These are phyloP conservation scores for Leptinotarsa haldemani DNA, from an alignment of 2,888 invertebrate genomes.

Conservation along the genomic window DNA sequence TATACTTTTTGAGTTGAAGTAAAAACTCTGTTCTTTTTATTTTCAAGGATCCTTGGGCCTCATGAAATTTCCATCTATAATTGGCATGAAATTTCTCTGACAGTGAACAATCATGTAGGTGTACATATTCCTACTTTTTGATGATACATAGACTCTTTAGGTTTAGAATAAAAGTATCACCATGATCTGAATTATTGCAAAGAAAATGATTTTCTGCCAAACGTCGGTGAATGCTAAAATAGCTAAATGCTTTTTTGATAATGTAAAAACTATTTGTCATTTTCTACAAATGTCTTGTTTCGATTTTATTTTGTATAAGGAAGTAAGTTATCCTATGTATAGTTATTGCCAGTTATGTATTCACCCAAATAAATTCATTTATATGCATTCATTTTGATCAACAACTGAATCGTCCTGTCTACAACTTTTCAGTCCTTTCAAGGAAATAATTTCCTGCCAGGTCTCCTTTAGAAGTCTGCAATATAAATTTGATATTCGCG, in stretches of 20 bases:
- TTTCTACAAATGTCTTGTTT: conserved; percentile 44
- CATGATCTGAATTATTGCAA: not conserved
- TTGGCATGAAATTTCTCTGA: conserved; percentile 12
- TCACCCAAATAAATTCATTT: conserved; percentile 61
- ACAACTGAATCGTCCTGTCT: conserved; percentile 67
- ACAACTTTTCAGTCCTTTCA: conserved; percentile 71
- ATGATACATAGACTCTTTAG: not conserved
- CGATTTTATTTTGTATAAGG: conserved; percentile 50
- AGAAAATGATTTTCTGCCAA: not conserved
- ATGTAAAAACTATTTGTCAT: conserved; percentile 26
- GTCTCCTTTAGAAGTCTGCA: conserved; percentile 69
- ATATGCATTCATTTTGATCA: conserved; percentile 54
- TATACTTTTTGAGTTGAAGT: not conserved
- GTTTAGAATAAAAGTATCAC: not conserved
- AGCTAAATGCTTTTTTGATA: conserved; percentile 7
- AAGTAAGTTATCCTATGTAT: conserved; percentile 46
- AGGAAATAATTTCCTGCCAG: conserved; percentile 72
- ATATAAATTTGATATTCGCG: conserved; percentile 16
- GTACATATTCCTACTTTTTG: conserved; percentile 11
- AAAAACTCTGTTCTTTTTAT: not conserved
- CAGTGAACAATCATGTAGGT: conserved; percentile 3
- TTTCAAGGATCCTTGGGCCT: not conserved
- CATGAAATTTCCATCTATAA: no score
- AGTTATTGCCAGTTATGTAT: conserved; percentile 53
- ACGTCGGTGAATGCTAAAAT: not conserved